phyloP scores from a whole-genome alignment of 2,888 invertebrate species.

The Hirtodrosophila cameraria region DNA sequence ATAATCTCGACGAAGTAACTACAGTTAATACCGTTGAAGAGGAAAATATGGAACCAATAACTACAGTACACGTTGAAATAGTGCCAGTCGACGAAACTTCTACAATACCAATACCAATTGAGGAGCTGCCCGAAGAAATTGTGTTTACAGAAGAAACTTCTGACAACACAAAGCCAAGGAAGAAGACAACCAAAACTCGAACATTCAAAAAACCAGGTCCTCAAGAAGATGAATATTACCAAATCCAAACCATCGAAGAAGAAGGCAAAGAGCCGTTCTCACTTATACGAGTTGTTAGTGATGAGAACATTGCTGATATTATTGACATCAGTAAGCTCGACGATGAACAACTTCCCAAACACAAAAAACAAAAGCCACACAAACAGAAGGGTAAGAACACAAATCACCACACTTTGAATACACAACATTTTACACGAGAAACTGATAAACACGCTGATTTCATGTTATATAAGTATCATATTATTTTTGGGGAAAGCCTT shows the following conservation, averaged over 20 bases:
- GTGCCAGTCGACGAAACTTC: conserved; percentile 74
- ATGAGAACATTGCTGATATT: conserved; percentile 80
- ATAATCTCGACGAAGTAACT: conserved; percentile 82
- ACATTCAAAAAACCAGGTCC: conserved; percentile 84
- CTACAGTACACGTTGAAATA: conserved; percentile 79
- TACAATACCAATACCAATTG: conserved; percentile 72
- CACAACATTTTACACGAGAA: conserved; percentile 50
- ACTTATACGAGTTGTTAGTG: conserved; percentile 83
- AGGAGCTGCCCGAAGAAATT: conserved; percentile 82
- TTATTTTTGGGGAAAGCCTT: neutral
- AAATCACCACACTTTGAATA: conserved; percentile 62
- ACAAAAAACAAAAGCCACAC: conserved; percentile 77
- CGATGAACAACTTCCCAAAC: conserved; percentile 78
- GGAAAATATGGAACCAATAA: conserved; percentile 76
- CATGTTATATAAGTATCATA: neutral
- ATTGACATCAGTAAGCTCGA: conserved; percentile 82
- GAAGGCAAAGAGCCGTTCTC: conserved; percentile 84
- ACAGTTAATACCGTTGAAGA: conserved; percentile 83
- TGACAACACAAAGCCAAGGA: conserved; percentile 80
- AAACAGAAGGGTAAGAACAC: conserved; percentile 82
- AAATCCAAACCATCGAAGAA: conserved; percentile 85
- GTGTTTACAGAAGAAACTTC: conserved; percentile 78
- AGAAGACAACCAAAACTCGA: conserved; percentile 83
- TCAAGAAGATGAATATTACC: conserved; percentile 83
- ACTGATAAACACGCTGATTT: conserved; percentile 52